These are phyloP conservation scores for Hemibagrus wyckioides DNA, from an alignment of 2,113 vertebrate genomes.

Conservation along the genomic window DNA sequence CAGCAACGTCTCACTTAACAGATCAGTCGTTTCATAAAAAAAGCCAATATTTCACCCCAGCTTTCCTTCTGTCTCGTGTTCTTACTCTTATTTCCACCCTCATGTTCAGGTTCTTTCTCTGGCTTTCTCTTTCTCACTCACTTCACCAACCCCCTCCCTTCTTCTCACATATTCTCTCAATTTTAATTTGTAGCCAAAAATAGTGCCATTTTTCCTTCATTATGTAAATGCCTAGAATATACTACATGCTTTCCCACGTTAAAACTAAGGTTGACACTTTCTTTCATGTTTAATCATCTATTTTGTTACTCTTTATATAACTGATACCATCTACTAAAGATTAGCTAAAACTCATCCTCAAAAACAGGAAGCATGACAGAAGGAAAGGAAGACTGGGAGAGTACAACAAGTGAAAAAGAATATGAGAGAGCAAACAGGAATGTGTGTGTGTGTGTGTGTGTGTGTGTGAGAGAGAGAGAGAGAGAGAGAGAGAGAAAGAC, in stretches of 20 bases:
- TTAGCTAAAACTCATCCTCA: conserved; percentile 9
- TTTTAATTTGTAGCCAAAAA: neutral
- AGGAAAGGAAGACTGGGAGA: neutral
- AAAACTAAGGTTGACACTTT: neutral
- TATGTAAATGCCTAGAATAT: neutral
- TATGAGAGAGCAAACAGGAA: neutral
- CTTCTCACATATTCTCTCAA: conserved; percentile 11
- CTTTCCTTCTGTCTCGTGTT: conserved; percentile 35
- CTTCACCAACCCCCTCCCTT: conserved; percentile 29
- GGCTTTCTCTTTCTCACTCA: conserved; percentile 22
- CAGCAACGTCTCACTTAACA: conserved; percentile 74
- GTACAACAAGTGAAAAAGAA: neutral
- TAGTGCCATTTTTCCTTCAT: neutral
- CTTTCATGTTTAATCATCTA: too few species aligned
- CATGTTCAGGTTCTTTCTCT: conserved; percentile 10
- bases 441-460: neutral
- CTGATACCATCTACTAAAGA: conserved; percentile 23
- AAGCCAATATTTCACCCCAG: conserved; percentile 65
- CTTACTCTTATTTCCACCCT: neutral
- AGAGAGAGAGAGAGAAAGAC: neutral
- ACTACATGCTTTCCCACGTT: neutral
- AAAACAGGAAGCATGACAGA: neutral
- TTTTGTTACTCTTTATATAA: too few species aligned
- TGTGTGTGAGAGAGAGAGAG: neutral
- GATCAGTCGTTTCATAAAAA: conserved; percentile 64